Conservation (phyloP, 2,888 invertebrate species). For the Sipha maydis region DNA sequence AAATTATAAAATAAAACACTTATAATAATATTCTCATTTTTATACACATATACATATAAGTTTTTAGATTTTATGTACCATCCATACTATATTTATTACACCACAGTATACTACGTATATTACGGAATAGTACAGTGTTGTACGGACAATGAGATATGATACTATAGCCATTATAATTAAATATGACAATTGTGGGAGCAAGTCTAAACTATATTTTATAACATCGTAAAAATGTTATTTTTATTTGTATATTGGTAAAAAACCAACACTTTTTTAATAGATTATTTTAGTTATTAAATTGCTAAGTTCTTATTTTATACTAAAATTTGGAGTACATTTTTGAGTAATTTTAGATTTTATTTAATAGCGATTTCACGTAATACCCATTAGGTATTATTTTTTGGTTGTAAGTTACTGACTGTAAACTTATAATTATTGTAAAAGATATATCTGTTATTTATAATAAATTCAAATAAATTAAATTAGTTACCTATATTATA, state of each 20-base stretch:
- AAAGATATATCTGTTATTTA: background rate
- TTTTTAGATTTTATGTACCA: conserved; percentile 6
- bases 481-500: conserved; percentile 20
- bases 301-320: no score
- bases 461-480: background rate
- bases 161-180: background rate
- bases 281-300: background rate
- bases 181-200: background rate
- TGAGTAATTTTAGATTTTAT: background rate
- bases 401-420: background rate
- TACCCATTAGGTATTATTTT: background rate
- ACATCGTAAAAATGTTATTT: background rate
- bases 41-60: background rate
- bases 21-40: background rate
- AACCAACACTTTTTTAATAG: background rate
- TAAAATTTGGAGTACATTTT: background rate
- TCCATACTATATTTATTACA: background rate
- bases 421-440: background rate
- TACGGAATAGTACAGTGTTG: background rate
- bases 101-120: background rate
- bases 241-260: background rate
- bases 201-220: background rate
- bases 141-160: background rate
- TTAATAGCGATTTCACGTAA: background rate
- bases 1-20: no score